Percentiles rank a stretch among this genome's conserved stretches.
Conservation (phyloP, 2,888 invertebrate genomes). For the Ptilodon capucinus region DNA sequence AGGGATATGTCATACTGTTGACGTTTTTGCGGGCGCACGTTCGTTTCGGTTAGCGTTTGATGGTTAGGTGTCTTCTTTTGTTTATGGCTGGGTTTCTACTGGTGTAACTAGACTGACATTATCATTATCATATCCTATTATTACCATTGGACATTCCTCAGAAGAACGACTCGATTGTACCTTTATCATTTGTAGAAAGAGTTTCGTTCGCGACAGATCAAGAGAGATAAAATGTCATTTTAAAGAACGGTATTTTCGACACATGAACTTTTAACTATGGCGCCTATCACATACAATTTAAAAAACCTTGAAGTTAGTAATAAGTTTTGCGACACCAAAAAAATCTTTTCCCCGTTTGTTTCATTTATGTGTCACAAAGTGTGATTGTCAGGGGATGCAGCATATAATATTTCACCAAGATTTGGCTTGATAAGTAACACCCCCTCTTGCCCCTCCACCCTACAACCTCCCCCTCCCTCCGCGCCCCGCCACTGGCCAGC, state of each 20-base stretch:
- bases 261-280: too few relatives aligned
- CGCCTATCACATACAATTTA: too few relatives aligned
- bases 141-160: too few relatives aligned
- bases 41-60: neutral
- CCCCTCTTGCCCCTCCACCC: slow-evolving; percentile 13
- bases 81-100: neutral
- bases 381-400: slow-evolving; percentile 10
- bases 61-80: neutral
- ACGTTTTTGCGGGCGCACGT: slow-evolving; percentile 10
- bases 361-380: neutral
- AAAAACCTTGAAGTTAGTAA: too few relatives aligned
- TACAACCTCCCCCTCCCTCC: slow-evolving; percentile 4
- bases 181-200: too few relatives aligned
- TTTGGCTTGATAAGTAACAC: slow-evolving; percentile 38
- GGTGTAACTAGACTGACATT: neutral
- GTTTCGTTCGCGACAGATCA: too few relatives aligned
- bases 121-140: too few relatives aligned
- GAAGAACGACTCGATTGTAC: too few relatives aligned
- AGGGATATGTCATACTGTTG: slow-evolving; percentile 36
- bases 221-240: too few relatives aligned
- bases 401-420: slow-evolving; percentile 27
- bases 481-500: slow-evolving; percentile 4
- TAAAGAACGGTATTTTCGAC: too few relatives aligned
- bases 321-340: too few relatives aligned
- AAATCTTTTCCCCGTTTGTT: neutral